Evolutionary conservation across 2,113 vertebrate species (phyloP), one percentile per base, ranked within the genome.

Genomic region (Dasyornis broadbenti): DNA sequence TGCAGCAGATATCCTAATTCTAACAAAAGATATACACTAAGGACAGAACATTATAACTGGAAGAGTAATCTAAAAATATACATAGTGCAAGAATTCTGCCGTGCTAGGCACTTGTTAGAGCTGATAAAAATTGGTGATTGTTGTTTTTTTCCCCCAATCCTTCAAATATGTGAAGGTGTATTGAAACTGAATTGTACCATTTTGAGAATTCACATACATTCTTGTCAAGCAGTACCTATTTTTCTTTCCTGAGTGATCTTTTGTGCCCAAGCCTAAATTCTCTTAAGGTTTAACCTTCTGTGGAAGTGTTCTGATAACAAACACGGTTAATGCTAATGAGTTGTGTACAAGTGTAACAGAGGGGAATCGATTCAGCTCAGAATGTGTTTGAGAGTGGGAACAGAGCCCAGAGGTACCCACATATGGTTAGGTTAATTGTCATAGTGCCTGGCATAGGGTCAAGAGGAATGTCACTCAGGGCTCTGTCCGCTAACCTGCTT

Each of bases 1-100:
- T 82, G 73, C 65, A 78, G 83, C 89, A 96, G 95, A 97, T 96
- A 96, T 94, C 92, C 92, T 93, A 91, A 73, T 95, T 94, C 92
- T 94, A 77, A 92, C 94, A 91, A 96, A 96, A 95, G 85, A 80
- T 78, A 96, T 24, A 86, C 91, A 81, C 52, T 63, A 76, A 78
- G 90, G 82, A 93, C 88, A 94, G 84, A 91, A 94, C 66, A 15
- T 76, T 92, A 26, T 19, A 59, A 61, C 93, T 90, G 47, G n/a
- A 93, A 86, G 49, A 78, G 30, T 56, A 66, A 69, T 77, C 94
- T 93, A 96, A 97, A 96, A 94, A 95, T 95, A 95, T 11, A 76
- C 65, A 37, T 59, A 68, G 59, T 27, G 6, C 64, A 94, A 92
- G 86, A 93, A 94, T 89, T 78, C 63, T 92, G 79, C 84, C 1